Conservation (phyloP, 2,797 vertebrate species). For the Cygnus olor region DNA sequence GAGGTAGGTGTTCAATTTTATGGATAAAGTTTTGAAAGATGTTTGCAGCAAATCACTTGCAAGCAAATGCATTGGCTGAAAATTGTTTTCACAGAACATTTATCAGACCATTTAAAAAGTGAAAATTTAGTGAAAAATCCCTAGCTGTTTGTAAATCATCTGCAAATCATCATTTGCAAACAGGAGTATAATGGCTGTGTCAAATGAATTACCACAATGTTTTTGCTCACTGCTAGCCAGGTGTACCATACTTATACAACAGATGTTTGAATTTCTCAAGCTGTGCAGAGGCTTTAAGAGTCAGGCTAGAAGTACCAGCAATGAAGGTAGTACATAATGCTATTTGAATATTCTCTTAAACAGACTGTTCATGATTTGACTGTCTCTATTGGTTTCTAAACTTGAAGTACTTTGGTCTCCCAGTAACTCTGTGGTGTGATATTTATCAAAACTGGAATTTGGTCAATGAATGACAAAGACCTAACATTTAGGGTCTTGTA, state of each 20-base stretch:
- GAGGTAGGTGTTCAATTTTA: slow-evolving; percentile 61
- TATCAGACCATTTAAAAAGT: slow-evolving; percentile 65
- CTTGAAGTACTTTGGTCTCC: not conserved
- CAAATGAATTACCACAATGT: slow-evolving; percentile 53
- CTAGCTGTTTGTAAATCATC: slow-evolving; percentile 69
- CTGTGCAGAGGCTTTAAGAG: slow-evolving; percentile 15
- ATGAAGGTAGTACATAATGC: not conserved
- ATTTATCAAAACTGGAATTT: not conserved
- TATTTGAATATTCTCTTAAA: not conserved
- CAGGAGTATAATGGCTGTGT: slow-evolving; percentile 60
- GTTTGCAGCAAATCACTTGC: slow-evolving; percentile 52
- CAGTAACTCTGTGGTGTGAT: not conserved
- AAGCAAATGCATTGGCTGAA: slow-evolving; percentile 55
- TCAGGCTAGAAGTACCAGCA: not conserved
- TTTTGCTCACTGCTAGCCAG: slow-evolving; percentile 58
- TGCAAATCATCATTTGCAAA: slow-evolving; percentile 72
- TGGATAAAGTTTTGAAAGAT: slow-evolving; percentile 63
- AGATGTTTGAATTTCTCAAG: slow-evolving; percentile 63
- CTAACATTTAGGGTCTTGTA: not conserved
- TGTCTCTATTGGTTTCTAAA: not conserved
- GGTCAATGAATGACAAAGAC: not conserved
- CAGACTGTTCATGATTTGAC: not conserved
- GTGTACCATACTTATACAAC: slow-evolving; percentile 46
- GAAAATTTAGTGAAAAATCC: slow-evolving; percentile 72
- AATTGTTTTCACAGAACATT: slow-evolving; percentile 71